Conservation (phyloP, 2,888 invertebrate genomes). For the Spicauda simplicius region DNA sequence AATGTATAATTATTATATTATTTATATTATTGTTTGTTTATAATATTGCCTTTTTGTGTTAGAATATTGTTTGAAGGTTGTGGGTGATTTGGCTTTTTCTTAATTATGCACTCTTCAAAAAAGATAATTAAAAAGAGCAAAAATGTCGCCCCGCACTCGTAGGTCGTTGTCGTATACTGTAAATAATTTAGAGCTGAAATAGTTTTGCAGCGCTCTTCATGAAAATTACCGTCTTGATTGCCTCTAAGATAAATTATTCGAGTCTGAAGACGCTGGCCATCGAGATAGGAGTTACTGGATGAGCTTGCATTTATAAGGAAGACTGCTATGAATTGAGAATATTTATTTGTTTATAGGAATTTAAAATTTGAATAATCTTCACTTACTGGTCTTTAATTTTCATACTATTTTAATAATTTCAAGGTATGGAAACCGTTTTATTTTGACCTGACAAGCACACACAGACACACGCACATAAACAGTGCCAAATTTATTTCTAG, state of each 20-base stretch:
- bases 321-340: conserved; percentile 15
- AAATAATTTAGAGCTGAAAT: conserved; percentile 47
- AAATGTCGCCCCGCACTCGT: neutral
- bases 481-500: too few relatives aligned
- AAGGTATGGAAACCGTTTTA: too few relatives aligned
- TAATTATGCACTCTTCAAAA: too few relatives aligned
- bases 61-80: too few relatives aligned
- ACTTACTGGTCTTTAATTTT: neutral
- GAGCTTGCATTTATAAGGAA: conserved; percentile 36
- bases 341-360: conserved; percentile 15
- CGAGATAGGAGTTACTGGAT: conserved; percentile 47
- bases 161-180: conserved; percentile 9
- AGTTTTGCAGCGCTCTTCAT: conserved; percentile 67
- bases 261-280: conserved; percentile 59
- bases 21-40: too few relatives aligned
- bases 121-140: too few relatives aligned
- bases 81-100: too few relatives aligned
- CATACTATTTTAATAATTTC: neutral
- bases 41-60: too few relatives aligned
- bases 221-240: conserved; percentile 79
- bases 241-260: conserved; percentile 76
- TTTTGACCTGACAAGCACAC: too few relatives aligned
- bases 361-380: conserved; percentile 3
- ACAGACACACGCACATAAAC: too few relatives aligned
- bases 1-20: too few relatives aligned